Evolutionary conservation across 2,888 invertebrate genomes (phyloP), one percentile per base, ranked within the genome.

Genomic region (Chrysolina oricalcia): DNA sequence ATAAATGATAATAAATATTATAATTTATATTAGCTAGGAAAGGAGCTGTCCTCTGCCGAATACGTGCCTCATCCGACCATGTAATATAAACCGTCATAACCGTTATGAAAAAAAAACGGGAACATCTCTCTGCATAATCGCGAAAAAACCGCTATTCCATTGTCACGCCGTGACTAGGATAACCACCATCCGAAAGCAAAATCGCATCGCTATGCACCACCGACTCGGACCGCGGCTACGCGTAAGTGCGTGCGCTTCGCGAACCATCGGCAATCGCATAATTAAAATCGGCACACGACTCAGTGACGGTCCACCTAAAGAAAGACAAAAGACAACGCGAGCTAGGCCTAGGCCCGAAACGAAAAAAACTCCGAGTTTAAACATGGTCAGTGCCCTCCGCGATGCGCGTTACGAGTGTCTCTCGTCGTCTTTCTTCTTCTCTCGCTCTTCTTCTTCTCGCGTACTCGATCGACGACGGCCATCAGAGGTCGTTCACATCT

Each of bases 401-500:
- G 46, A 72, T 64, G 69, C 78, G 79, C 74, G 35, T 62, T 72
- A 35, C 8, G 35, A 35, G 35, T 35, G 35, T 35, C 17, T 17
- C n/a, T n/a, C 48, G 48, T 48, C 19, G 19, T 53, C 19, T 19
- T 53, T 53, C 53, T 53, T 21, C 19, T 50, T 50, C 21, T 53
- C 19, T 48, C 17, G 9, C 19, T 19, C 21, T 53, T 53, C 53
- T 53, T 21, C 50, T 50, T 19, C 53, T 53, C 19, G 11, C 19
- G 35, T 8, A 35, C 35, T 21, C 53, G 19, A 17, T 53, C 53
- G 53, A 76, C 53, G 53, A 76, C 81, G 81, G 82, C 80, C 81
- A 81, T 78, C 72, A 69, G 72, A 79, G 82, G 82, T 82, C 81
- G 79, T 81, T 81, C 80, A 84, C 81, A 81, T 75, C 78, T 79